A percentile compares a stretch with the other conserved stretches of the same genome.
Conservation (phyloP, 2,888 invertebrate species). For the Cantharis rufa region DNA sequence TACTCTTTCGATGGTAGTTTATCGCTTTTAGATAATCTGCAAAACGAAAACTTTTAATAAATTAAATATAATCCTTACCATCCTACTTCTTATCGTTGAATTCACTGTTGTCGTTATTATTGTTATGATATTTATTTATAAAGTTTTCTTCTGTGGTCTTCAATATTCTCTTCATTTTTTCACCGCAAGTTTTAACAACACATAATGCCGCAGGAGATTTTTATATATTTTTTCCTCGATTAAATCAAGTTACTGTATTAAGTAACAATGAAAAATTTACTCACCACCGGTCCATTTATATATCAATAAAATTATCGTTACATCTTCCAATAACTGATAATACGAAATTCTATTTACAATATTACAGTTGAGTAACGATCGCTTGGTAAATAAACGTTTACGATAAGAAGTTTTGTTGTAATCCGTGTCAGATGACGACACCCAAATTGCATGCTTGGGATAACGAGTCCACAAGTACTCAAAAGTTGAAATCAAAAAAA, state of each 20-base stretch:
- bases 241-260: neutral
- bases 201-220: neutral
- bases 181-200: neutral
- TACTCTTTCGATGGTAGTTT: slow-evolving; percentile 64
- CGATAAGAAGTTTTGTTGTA: neutral
- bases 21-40: neutral
- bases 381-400: neutral
- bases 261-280: neutral
- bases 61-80: neutral
- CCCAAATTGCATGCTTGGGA: no score
- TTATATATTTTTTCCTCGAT: neutral
- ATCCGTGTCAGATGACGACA: neutral
- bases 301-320: neutral
- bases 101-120: neutral
- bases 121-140: neutral
- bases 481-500: neutral
- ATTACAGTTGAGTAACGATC: neutral
- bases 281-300: neutral
- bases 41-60: neutral
- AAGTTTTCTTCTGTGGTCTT: neutral
- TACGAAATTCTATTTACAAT: neutral
- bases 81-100: neutral
- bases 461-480: neutral
- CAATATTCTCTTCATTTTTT: neutral
- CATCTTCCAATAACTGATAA: neutral